Evolutionary conservation across 2,797 vertebrate genomes (phyloP).

Genomic region (Stomatorhinus walkeri): DNA sequence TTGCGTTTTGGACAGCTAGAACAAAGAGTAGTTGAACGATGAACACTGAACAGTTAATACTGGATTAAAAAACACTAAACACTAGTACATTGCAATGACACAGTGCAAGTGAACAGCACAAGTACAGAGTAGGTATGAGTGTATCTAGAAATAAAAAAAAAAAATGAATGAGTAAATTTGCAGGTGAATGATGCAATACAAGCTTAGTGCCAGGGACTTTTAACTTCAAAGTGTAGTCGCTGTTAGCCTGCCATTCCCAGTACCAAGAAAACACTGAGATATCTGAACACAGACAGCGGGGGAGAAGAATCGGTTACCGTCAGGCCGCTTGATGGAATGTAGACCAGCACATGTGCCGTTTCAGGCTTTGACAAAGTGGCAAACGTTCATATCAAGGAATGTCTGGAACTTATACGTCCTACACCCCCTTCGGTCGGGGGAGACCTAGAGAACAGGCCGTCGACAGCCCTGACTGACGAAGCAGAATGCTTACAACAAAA

Average conservation of each 20-base stretch:
- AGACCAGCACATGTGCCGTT: conserved; percentile 40
- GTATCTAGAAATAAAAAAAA: background rate
- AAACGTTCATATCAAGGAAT: conserved; percentile 30
- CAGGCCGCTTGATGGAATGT: conserved; percentile 38
- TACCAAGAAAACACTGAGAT: background rate
- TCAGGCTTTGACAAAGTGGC: conserved; percentile 24
- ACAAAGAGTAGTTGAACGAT: background rate
- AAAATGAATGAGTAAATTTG: background rate
- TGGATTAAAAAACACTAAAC: background rate
- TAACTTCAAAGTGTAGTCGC: background rate
- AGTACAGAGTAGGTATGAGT: background rate
- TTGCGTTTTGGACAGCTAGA: background rate
- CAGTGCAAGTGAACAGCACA: background rate
- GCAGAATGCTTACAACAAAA: background rate
- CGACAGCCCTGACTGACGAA: background rate
- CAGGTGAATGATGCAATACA: background rate
- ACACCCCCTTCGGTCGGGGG: background rate
- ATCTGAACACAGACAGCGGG: background rate
- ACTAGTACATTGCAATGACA: background rate
- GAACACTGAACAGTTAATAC: background rate
- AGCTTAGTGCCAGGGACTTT: background rate
- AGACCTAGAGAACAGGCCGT: background rate
- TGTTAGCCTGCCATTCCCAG: background rate
- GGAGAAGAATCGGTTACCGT: conserved; percentile 35
- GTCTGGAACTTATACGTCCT: conserved; percentile 17